Conservation (phyloP, 1,140 invertebrate genomes). For the Pectinophora gossypiella region DNA sequence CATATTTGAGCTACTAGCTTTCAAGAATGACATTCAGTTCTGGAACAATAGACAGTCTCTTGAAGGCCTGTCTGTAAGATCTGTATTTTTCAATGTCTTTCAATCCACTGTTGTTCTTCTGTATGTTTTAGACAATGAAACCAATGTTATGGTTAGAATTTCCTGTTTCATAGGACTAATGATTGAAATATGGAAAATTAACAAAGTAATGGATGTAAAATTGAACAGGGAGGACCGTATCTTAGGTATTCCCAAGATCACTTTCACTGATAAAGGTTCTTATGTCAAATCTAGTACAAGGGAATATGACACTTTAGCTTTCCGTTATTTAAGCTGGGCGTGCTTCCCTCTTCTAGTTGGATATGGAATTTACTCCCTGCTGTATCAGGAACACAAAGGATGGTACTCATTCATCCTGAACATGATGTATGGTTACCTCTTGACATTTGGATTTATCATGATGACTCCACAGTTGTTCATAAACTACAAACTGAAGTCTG, state of each 20-base stretch:
- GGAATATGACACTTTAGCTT: slow-evolving; percentile 96
- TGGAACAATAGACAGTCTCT: slow-evolving; percentile 98
- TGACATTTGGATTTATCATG: slow-evolving; percentile 99
- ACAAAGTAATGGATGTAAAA: slow-evolving; percentile 94
- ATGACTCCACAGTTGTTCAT: slow-evolving; percentile 99
- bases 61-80: slow-evolving; percentile 97
- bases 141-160: slow-evolving; percentile 95
- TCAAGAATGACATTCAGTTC: slow-evolving; percentile 99
- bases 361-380: slow-evolving; percentile 96
- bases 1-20: slow-evolving; percentile 98
- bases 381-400: slow-evolving; percentile 98
- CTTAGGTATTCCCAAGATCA: slow-evolving; percentile 89
- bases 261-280: slow-evolving; percentile 95
- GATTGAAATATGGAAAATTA: slow-evolving; percentile 99
- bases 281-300: slow-evolving; percentile 97
- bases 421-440: slow-evolving; percentile 98
- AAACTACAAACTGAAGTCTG: slow-evolving; percentile 99
- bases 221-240: slow-evolving; percentile 84
- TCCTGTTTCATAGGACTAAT: slow-evolving; percentile 94
- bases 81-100: slow-evolving; percentile 99
- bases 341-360: slow-evolving; percentile 94
- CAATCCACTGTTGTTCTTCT: slow-evolving; percentile 96
- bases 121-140: slow-evolving; percentile 99
- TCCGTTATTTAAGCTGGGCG: slow-evolving; percentile 96
- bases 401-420: slow-evolving; percentile 97